Evolutionary conservation across 2,888 invertebrate species (phyloP), one percentile per base, ranked within the genome.

Genomic region (Galerucella nymphaeae): DNA sequence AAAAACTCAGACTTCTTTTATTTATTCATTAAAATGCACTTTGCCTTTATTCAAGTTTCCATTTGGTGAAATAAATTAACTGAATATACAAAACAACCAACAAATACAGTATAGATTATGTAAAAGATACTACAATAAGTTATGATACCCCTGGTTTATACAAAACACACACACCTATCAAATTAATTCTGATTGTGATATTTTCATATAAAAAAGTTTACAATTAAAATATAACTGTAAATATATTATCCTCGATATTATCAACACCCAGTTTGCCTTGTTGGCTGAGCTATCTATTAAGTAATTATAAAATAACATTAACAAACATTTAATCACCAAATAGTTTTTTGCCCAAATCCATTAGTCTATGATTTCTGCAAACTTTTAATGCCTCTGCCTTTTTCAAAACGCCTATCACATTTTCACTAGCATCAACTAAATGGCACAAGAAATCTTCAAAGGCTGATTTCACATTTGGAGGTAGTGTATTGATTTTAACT

Each of bases 401-500:
- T 85, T 94, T 95, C 59, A 96, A 87, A 50, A 94, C 94, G 38
- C 91, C 89, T 45, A 90, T 90, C 9, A 94, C 94, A 86, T 89
- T 90, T 57, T 82, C 82, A 86, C 95, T 94, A 42, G 95, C 93
- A 78, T 94, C 94, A 30, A 95, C 94, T 81, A 96, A 87, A 85
- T 94, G 93, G 80, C 94, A 94, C 6, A 96, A 88, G 85, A 96
- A 93, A 87, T 96, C 96, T 87, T 96, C 96, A 87, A 94, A 96
- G 41, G 96, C 96, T 38, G 94, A 94, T 83, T 96, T 95, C 0
- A 96, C 93, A 85, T 95, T 96, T 0, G 93, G 91, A 48, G 93
- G 93, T 64, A 96, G 87, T 2, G 93, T 92, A 67, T 95, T 95
- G 79, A 93, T 90, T 87, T 94, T 94, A 0, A 96, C 95, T 87